Evolutionary conservation across 2,113 vertebrate genomes (phyloP).

Genomic region (Ginglymostoma cirratum): DNA sequence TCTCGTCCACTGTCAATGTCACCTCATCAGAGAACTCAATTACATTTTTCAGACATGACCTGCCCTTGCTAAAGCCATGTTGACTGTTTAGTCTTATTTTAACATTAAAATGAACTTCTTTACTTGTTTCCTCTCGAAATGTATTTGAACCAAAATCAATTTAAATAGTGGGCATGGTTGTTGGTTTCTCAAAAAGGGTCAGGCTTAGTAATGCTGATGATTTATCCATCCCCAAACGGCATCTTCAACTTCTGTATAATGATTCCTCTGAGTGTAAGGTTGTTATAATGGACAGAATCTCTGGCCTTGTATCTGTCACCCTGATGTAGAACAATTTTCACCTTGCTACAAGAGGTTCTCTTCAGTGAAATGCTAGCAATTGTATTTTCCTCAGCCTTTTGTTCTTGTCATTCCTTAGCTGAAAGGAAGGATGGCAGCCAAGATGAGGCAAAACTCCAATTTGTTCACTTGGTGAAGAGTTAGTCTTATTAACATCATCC

Average conservation of each 20-base stretch:
- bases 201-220: background rate
- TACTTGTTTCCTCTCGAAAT: background rate
- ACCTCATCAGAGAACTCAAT: too few species aligned
- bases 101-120: background rate
- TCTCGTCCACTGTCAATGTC: too few species aligned
- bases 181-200: background rate
- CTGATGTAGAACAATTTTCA: background rate
- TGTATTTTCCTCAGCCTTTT: conserved; percentile 9
- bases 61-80: too few species aligned
- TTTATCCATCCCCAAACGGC: background rate
- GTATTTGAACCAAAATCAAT: background rate
- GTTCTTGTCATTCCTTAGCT: conserved; percentile 25
- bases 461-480: background rate
- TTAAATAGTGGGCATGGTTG: background rate
- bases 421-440: conserved; percentile 9
- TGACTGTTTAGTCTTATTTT: too few species aligned
- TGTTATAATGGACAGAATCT: background rate
- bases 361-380: background rate
- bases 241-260: background rate
- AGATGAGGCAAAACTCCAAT: background rate
- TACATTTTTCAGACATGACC: too few species aligned
- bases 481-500: conserved; percentile 17
- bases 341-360: background rate
- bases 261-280: background rate
- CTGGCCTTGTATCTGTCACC: background rate